Conservation (phyloP, 2,797 vertebrate genomes). For the Taeniopygia guttata region DNA sequence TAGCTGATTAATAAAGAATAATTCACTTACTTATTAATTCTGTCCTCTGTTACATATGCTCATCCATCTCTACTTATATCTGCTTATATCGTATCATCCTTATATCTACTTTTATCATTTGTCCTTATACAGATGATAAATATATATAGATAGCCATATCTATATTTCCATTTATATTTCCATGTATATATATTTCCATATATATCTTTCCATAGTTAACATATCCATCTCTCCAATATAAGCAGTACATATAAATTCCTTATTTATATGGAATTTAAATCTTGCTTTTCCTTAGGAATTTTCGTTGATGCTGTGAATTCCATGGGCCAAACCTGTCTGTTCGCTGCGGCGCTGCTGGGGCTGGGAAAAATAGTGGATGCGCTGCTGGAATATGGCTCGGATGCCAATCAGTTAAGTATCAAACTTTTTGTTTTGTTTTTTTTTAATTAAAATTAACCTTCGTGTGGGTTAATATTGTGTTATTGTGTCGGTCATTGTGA, state of each 20-base stretch:
- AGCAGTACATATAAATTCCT: neutral
- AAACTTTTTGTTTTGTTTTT: too few relatives aligned
- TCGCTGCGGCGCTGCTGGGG: conserved; percentile 79
- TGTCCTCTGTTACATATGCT: neutral
- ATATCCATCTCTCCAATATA: neutral
- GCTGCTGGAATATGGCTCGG: conserved; percentile 81
- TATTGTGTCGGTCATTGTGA: too few relatives aligned
- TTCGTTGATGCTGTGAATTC: conserved; percentile 79
- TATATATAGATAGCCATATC: neutral
- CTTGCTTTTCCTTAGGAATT: conserved; percentile 57
- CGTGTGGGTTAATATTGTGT: neutral
- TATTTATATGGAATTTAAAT: too few relatives aligned
- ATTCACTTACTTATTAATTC: neutral
- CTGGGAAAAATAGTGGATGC: conserved; percentile 75
- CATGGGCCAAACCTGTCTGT: conserved; percentile 83
- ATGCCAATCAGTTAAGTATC: conserved; percentile 86
- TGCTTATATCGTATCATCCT: too few relatives aligned
- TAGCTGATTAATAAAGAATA: too few relatives aligned
- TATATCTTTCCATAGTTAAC: too few relatives aligned
- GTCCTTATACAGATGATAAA: neutral
- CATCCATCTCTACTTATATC: too few relatives aligned
- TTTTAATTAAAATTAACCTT: neutral
- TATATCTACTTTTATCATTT: too few relatives aligned
- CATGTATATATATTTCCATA: neutral
- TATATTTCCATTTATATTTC: neutral